Evolutionary conservation across 2,113 vertebrate species (phyloP), one percentile per base, ranked within the genome.

Genomic region (Brevimyrus niger): DNA sequence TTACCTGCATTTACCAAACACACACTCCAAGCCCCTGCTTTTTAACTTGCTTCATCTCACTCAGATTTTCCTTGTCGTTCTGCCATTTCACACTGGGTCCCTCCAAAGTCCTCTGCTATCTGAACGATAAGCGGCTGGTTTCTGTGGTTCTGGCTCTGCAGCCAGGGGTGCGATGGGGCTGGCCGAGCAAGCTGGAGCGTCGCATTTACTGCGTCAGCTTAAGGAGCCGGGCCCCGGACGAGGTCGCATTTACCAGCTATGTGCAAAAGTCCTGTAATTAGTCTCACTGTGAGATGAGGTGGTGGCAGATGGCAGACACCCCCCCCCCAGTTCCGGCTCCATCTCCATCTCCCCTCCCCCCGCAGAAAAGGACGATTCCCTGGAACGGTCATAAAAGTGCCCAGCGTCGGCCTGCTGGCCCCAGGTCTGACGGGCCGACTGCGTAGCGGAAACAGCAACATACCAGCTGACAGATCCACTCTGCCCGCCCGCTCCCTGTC

Each of bases 241-340:
- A 55, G 86, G 87, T 87, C 46, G 58, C 46, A 27, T 88, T 65
- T 91, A 19, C 5, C 90, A 90, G 88, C 90, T 90, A 92, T 90
- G 47, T 89, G 89, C 93, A 61, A 61, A 87, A 89, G 92, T 96
- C 94, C 91, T 90, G 82, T 94, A 94, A 95, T 93, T 94, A 94
- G 94, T 92, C 90, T 92, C 92, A 90, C 69, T 91, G 88, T 90
- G 86, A 90, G 94, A 92, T 88, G 87, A 69, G 92, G 65, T 91
- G 91, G 92, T 89, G 90, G 92, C 93, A 95, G 93, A 96, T 95
- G 93, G 94, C 91, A 86, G 90, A 90, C 92, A 91, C 91, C 91
- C 82, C 80, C 42, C 87, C 87, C 27, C 87, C 86, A 90, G 65
- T 50, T 58, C 55, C 80, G 89, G 46, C 38, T 76, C 73, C 89